A percentile compares a stretch with the other conserved stretches of the same genome.
These are phyloP conservation scores for Triplophysa tibetana DNA, from an alignment of 2,113 vertebrate genomes.

Conservation along the genomic window DNA sequence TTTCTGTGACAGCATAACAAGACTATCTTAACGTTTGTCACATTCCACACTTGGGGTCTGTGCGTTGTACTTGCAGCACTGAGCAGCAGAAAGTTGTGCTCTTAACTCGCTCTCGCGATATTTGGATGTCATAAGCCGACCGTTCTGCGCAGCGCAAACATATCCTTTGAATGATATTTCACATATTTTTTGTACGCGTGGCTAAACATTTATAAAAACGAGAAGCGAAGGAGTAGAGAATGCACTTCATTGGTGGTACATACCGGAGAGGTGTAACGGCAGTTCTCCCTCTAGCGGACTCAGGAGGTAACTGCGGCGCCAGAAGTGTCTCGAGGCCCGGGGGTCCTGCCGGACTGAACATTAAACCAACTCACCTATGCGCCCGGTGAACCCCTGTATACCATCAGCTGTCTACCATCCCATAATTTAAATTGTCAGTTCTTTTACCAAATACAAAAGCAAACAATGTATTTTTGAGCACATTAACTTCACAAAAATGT, in stretches of 20 bases:
- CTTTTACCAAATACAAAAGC: neutral
- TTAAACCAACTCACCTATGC: conserved; percentile 27
- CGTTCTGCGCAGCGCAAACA: neutral
- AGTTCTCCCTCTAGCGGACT: conserved; percentile 69
- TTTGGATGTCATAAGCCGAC: neutral
- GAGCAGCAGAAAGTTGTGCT: no score
- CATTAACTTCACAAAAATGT: no score
- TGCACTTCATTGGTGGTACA: neutral
- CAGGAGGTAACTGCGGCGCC: conserved; percentile 46
- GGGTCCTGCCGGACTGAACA: conserved; percentile 78
- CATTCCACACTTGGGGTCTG: no score
- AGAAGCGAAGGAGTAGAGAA: neutral
- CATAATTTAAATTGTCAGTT: neutral
- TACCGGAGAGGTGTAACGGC: neutral
- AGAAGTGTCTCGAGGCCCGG: conserved; percentile 63
- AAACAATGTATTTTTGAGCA: no score
- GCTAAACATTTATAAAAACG: neutral
- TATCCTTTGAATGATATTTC: no score
- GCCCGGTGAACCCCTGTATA: neutral
- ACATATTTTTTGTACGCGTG: neutral
- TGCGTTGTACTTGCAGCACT: no score
- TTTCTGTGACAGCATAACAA: no score
- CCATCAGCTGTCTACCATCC: fast-evolving
- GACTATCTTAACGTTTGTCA: no score
- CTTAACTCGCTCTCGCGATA: no score